phyloP scores from a whole-genome alignment of 1,140 invertebrate genomes.

The Drosophila erecta region DNA sequence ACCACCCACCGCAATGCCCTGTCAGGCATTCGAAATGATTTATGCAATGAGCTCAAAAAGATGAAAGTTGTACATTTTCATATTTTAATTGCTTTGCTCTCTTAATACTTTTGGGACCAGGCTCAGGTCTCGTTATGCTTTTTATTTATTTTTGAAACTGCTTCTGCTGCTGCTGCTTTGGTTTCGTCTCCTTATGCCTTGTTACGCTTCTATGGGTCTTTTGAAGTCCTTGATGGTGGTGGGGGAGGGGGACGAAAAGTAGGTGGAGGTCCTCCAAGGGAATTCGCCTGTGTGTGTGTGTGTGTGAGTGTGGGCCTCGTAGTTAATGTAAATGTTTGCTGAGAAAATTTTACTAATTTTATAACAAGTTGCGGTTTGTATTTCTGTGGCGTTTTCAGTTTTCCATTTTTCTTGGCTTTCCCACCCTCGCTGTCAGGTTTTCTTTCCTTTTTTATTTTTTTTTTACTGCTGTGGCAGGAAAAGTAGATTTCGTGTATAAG shows the following conservation, averaged over 20 bases:
- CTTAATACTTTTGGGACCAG: conserved; percentile 81
- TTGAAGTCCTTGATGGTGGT: conserved; percentile 56
- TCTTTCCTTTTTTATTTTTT: conserved; percentile 4
- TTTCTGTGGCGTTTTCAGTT: conserved; percentile 75
- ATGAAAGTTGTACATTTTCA: conserved; percentile 84
- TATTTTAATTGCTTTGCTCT: conserved; percentile 84
- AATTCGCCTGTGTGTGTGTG: conserved; percentile 9
- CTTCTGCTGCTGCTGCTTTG: conserved; percentile 23
- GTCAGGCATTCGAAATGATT: conserved; percentile 78
- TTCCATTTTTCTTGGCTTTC: conserved; percentile 20
- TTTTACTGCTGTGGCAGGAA: conserved; percentile 31
- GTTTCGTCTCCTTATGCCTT: conserved; percentile 46
- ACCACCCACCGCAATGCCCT: conserved; percentile 6
- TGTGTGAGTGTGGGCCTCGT: conserved; percentile 41
- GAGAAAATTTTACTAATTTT: conserved; percentile 83
- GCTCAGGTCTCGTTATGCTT: conserved; percentile 43
- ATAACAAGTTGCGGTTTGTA: conserved; percentile 81
- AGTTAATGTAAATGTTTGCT: conserved; percentile 83
- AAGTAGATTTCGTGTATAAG: conserved; percentile 81
- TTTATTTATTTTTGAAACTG: conserved; percentile 38
- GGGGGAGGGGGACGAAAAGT: neutral
- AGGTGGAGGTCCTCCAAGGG: conserved; percentile 7
- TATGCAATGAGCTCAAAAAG: conserved; percentile 83
- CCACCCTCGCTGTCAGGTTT: conserved; percentile 35
- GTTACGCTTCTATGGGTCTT: conserved; percentile 79